Base-by-base conservation (phyloP, 2,797 vertebrate genomes). In the Apogon hyalosoma region DNA sequence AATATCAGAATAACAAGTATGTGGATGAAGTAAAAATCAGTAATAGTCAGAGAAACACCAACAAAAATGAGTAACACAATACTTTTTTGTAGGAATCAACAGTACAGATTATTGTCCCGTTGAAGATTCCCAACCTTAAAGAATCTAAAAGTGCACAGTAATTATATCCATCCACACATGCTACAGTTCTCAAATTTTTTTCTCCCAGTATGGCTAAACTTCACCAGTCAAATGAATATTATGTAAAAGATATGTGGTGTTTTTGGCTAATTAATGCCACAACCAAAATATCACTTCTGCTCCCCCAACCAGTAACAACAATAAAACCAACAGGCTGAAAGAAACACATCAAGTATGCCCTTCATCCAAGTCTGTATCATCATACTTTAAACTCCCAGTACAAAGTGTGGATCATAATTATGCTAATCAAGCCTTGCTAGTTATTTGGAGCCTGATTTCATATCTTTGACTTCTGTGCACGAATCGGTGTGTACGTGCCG, bases 401-500 rank as follows among this genome's bases (percentile, higher is more conserved):
- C 82, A 69, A 75, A 75, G 53, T 13, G 5, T 1, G 31, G 70
- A 75, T 77, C 71, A 75, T 87, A 82, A 90, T 88, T 84, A 89
- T 85, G 85, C 79, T 87, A 86, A 90, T 88, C 59, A 61, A 45
- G 57, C 43, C 53, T 1, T 40, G 67, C 66, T 73, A 63, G 53
- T 71, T 71, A 50, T 90, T 77, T 50, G 60, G 59, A 8, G 42
- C 73, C 75, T 80, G 79, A 83, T 73, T 77, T 75, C 70, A 70
- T 77, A 88, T 87, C 82, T 72, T 49, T 52, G 63, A 52, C 71
- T 74, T 18, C 58, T 40, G 67, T 75, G 67, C 40, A 8, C 1
- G 11, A 28, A 8, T 10, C 41, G 9, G 47, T 12, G 21, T 33
- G 49, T 28, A 59, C 57, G 51, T 24, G 67, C 10, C 14, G 48